phyloP scores from a whole-genome alignment of 1,140 invertebrate genomes.

The Chrysopa pallens region DNA sequence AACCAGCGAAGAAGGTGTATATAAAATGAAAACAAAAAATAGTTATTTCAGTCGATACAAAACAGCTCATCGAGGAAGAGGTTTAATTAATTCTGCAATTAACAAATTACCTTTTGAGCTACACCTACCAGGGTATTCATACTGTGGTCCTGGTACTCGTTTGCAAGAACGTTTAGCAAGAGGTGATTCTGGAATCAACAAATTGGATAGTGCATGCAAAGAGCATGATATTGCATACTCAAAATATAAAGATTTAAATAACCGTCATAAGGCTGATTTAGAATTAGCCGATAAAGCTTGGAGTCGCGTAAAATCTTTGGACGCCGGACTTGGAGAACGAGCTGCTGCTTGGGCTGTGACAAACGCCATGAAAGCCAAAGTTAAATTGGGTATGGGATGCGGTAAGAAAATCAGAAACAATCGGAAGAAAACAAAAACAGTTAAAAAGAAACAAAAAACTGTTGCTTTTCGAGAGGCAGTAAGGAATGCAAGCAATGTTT shows the following conservation, averaged over 20 bases:
- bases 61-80: background rate
- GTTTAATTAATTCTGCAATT: constrained; percentile 11
- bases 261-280: constrained; percentile 18
- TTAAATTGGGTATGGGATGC: constrained; percentile 15
- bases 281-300: constrained; percentile 18
- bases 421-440: too few relatives aligned
- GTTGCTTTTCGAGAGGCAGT: constrained; percentile 2
- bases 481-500: constrained; percentile 1
- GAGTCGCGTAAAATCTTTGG: constrained; percentile 14
- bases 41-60: too few relatives aligned
- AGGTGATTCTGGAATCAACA: constrained; percentile 17
- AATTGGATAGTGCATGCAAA: constrained; percentile 16
- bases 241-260: constrained; percentile 12
- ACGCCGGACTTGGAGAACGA: constrained; percentile 17
- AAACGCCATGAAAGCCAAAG: constrained; percentile 17
- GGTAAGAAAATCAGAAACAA: constrained; percentile 3
- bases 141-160: constrained; percentile 22
- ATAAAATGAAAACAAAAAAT: too few relatives aligned
- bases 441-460: too few relatives aligned
- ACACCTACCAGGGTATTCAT: constrained; percentile 22
- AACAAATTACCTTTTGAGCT: constrained; percentile 21
- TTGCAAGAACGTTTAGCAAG: constrained; percentile 16
- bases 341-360: constrained; percentile 13
- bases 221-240: constrained; percentile 21
- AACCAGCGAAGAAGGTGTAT: too few relatives aligned